phyloP scores from a whole-genome alignment of 2,113 vertebrate species.

The Craseonycteris thonglongyai region DNA sequence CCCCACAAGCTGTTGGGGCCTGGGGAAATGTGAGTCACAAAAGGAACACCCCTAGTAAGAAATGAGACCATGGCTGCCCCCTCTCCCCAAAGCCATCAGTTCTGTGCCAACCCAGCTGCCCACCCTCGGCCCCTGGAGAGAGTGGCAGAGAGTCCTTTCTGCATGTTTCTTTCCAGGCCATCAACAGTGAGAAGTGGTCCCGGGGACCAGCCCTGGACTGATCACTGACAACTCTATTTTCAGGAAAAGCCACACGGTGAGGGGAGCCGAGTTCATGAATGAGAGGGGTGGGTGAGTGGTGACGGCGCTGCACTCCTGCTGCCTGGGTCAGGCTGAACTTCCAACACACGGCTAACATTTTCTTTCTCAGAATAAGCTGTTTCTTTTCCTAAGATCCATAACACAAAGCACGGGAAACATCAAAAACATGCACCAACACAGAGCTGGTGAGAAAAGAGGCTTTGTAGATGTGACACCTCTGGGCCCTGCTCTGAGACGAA shows the following conservation, averaged over 20 bases:
- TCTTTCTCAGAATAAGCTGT: not conserved
- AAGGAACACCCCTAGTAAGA: not conserved
- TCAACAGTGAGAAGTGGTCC: not conserved
- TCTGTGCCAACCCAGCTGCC: not conserved
- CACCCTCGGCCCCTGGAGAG: rapidly evolving
- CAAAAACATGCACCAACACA: rapidly evolving
- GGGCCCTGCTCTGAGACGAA: rapidly evolving
- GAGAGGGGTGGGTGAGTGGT: not conserved
- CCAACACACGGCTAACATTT: not conserved
- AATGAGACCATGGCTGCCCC: not conserved
- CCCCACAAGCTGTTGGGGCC: not conserved
- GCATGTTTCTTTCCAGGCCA: not conserved
- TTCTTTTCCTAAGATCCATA: not conserved
- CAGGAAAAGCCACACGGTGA: not conserved
- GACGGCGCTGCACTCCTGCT: rapidly evolving
- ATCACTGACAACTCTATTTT: not conserved
- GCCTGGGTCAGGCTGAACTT: rapidly evolving
- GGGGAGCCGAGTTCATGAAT: not conserved
- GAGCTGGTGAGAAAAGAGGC: not conserved
- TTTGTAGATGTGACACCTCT: rapidly evolving
- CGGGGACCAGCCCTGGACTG: rapidly evolving
- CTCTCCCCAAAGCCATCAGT: not conserved
- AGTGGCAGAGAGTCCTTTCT: not conserved
- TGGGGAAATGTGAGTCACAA: not conserved
- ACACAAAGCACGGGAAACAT: not conserved